These are phyloP conservation scores for Leuciscus idus DNA, from an alignment of 2,113 vertebrate genomes.

Conservation along the genomic window DNA sequence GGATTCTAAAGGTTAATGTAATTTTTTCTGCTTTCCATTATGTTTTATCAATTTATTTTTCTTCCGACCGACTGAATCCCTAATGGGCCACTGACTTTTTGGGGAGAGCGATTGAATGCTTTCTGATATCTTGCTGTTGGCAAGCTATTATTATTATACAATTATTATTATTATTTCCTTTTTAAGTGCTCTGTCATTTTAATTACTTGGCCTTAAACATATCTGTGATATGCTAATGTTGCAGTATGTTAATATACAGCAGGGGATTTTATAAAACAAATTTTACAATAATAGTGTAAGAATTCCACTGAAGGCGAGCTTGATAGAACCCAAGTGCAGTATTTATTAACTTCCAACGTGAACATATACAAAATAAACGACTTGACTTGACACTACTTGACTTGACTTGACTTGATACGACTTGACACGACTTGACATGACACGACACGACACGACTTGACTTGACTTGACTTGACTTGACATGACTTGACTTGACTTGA, in stretches of 20 bases:
- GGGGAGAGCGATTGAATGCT: neutral
- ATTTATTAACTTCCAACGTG: too few relatives aligned
- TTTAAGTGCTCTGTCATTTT: slow-evolving; percentile 65
- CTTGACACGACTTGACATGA: too few relatives aligned
- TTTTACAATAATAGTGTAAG: neutral
- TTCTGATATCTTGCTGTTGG: slow-evolving; percentile 12
- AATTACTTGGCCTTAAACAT: slow-evolving; percentile 24
- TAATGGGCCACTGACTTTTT: slow-evolving; percentile 54
- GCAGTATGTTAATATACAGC: neutral
- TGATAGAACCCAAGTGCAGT: too few relatives aligned
- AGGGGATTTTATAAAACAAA: neutral
- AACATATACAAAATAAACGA: too few relatives aligned
- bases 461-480: too few relatives aligned
- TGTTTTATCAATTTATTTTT: slow-evolving; percentile 54
- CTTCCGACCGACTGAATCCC: slow-evolving; percentile 43
- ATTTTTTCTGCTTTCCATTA: slow-evolving; percentile 61
- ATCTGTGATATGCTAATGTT: neutral
- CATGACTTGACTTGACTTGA: fast-evolving
- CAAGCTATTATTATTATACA: slow-evolving; percentile 61
- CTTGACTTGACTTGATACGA: too few relatives aligned
- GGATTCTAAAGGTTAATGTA: slow-evolving; percentile 71
- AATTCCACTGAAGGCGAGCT: too few relatives aligned
- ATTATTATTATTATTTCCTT: slow-evolving; percentile 55
- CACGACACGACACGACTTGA: too few relatives aligned
- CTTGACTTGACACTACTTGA: too few relatives aligned